These are phyloP conservation scores for Chanos chanos DNA, from an alignment of 2,797 vertebrate genomes.

Conservation along the genomic window DNA sequence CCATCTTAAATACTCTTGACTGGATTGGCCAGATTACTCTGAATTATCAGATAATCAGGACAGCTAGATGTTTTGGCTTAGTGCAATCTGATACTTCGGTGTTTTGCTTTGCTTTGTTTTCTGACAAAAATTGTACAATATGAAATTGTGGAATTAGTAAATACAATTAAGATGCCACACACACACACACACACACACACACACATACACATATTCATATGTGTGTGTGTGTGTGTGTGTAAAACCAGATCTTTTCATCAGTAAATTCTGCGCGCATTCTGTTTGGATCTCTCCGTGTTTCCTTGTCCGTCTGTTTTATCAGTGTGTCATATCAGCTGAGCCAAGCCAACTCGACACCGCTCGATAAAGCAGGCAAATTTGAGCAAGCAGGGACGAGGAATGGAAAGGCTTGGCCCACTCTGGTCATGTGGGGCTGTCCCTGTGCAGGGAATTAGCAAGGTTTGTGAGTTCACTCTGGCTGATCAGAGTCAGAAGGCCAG, in stretches of 20 bases:
- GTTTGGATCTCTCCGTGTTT: neutral
- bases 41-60: neutral
- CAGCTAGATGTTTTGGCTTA: too few species aligned
- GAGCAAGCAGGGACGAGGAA: slow-evolving; percentile 3
- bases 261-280: neutral
- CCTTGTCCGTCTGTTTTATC: neutral
- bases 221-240: too few species aligned
- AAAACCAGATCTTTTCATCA: too few species aligned
- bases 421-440: slow-evolving; percentile 16
- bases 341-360: neutral
- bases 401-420: neutral
- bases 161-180: too few species aligned
- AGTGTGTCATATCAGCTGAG: slow-evolving; percentile 1
- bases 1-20: neutral
- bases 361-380: neutral
- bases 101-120: too few species aligned
- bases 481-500: neutral
- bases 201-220: too few species aligned
- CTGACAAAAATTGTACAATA: too few species aligned
- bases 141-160: too few species aligned
- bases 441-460: neutral
- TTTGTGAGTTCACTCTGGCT: neutral
- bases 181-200: too few species aligned
- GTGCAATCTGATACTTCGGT: too few species aligned
- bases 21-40: neutral